Conservation (phyloP, 1,140 invertebrate species). For the Mesaphorura yosii region DNA sequence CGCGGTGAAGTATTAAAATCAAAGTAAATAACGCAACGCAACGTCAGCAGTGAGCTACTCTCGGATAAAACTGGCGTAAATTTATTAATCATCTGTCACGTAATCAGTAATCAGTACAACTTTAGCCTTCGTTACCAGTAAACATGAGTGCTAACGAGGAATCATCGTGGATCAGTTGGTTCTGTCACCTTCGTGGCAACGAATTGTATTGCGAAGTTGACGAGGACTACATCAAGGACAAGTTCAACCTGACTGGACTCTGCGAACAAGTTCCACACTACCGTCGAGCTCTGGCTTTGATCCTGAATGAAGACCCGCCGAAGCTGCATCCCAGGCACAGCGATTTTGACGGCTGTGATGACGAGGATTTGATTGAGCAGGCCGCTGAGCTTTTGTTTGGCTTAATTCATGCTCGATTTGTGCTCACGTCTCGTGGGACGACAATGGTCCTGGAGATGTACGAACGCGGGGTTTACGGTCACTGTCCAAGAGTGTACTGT, state of each 20-base stretch:
- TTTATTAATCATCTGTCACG: neutral
- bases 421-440: neutral
- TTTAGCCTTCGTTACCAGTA: neutral
- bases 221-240: conserved; percentile 6
- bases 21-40: too few relatives aligned
- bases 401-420: neutral
- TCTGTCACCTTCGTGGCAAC: neutral
- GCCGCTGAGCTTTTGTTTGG: conserved; percentile 1
- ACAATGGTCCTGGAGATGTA: neutral
- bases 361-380: neutral
- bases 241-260: conserved; percentile 3
- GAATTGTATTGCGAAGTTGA: neutral
- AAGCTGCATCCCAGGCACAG: too few relatives aligned
- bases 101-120: neutral
- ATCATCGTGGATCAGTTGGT: neutral
- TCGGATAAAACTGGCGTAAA: too few relatives aligned
- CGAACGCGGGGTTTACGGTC: neutral
- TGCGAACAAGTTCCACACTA: neutral
- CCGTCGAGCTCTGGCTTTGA: neutral
- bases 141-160: neutral
- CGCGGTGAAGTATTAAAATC: too few relatives aligned
- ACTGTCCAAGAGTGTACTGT: neutral
- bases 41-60: too few relatives aligned
- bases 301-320: neutral
- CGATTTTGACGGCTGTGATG: neutral